phyloP scores from a whole-genome alignment of 2,797 vertebrate species.

The Heliangelus exortis region DNA sequence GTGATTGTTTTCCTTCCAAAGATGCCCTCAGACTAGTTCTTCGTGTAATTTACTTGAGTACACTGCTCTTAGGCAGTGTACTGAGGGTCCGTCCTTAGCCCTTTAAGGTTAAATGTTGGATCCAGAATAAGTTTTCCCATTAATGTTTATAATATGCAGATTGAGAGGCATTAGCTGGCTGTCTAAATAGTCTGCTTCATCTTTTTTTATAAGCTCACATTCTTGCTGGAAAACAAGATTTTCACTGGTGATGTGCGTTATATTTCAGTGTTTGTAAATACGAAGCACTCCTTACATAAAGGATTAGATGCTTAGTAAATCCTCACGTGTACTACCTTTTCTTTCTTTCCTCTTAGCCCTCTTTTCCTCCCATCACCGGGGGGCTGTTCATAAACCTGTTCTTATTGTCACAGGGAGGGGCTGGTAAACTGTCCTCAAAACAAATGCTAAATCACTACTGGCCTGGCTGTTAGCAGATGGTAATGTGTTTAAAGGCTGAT shows the following conservation, averaged over 20 bases:
- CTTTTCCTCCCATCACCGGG: neutral
- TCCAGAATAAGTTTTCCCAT: neutral
- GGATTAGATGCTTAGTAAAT: neutral
- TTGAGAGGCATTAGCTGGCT: neutral
- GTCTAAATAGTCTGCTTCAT: neutral
- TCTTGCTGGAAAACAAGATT: neutral
- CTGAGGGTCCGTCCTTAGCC: neutral
- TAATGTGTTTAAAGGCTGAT: conserved; percentile 39
- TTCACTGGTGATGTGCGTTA: neutral
- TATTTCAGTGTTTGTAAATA: neutral
- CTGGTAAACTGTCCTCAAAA: conserved; percentile 9
- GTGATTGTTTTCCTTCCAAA: conserved; percentile 10
- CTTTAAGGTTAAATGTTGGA: neutral
- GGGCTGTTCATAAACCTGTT: neutral
- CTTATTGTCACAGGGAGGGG: neutral
- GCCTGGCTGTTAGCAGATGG: conserved; percentile 25
- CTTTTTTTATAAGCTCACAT: neutral
- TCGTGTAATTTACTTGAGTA: conserved; percentile 9
- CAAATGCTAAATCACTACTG: neutral
- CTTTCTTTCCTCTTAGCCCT: neutral
- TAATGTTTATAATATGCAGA: neutral
- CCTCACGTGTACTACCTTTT: neutral
- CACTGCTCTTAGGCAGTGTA: neutral
- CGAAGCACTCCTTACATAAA: neutral
- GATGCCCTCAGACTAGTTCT: neutral